Base-by-base conservation (phyloP, 37 sponge, comb jelly and placozoan genomes). In the Oopsacas minuta region DNA sequence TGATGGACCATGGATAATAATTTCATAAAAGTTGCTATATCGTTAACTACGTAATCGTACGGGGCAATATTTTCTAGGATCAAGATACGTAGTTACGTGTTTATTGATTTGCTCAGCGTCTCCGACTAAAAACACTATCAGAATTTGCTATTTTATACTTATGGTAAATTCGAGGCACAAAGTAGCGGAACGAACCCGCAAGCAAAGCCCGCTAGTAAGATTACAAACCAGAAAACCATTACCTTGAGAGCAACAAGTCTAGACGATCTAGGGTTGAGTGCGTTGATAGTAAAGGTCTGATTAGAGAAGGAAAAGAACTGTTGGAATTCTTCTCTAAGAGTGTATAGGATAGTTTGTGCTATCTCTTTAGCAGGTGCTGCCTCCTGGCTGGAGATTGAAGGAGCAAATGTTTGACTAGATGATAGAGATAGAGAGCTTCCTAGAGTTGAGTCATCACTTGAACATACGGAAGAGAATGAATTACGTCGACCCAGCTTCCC, bases 311-410 rank as follows among this genome's bases (percentile, higher is more conserved):
- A 61, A 61, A 61, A 61, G 75, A 25, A 61, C 22, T 61, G 75
- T 12, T 61, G 75, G 30, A 61, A 61, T n/a, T 61, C 75, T 3
- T 61, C 75, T 12, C 75, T 61, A 32, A 61, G 30, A 61, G 75
- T 61, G 30, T 7, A 61, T 10, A 61, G 75, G 75, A 61, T 61
- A 3, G 20, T 20, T n/a, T 61, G 28, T 5, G 75, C 75, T 20
- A 61, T 61, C 28, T 61, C 75, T 12, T 61, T 61, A 25, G 75
- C 75, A 25, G 75, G 75, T 25, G 75, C 75, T 61, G 75, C 75
- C 20, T 61, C 75, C 30, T 61, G 75, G 30, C 75, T 61, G 5
- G 75, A 61, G 28, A 61, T 61, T 61, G 75, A 61, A 61, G 20
- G 20, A 10, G 75, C 20, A 34, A 61, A 61, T 5, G 75, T 61